Conservation (phyloP, 37 sponge, comb jelly and placozoan genomes). For the Cliona cf. orientalis region DNA sequence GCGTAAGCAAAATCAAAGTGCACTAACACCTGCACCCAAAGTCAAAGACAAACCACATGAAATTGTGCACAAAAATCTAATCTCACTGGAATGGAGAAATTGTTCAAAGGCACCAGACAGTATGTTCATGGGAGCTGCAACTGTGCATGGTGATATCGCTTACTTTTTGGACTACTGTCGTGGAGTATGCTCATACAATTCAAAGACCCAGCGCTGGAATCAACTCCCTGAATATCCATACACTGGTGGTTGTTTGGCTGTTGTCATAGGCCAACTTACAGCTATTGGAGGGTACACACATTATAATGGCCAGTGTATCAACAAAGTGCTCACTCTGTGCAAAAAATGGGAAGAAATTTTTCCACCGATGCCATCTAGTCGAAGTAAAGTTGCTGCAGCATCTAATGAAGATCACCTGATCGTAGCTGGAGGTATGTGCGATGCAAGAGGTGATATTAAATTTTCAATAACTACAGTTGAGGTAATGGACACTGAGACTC, state of each 20-base stretch:
- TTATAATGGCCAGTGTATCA: no score
- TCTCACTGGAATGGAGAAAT: background rate
- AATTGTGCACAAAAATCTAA: no score
- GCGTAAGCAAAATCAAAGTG: background rate
- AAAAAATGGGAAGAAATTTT: conserved; percentile 3
- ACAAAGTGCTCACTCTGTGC: no score
- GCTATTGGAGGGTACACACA: background rate
- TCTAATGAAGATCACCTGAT: background rate
- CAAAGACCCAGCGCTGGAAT: background rate
- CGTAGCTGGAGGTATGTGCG: conserved; percentile 4
- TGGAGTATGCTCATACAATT: background rate
- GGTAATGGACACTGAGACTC: background rate
- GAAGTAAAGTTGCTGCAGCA: background rate
- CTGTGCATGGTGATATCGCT: background rate
- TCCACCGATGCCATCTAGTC: conserved; percentile 10
- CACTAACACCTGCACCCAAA: no score
- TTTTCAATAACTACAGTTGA: conserved; percentile 8
- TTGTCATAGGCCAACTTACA: background rate
- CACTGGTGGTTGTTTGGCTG: background rate
- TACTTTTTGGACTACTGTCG: background rate
- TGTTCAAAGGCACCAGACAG: background rate
- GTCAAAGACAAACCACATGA: no score
- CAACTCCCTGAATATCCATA: background rate
- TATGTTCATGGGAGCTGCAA: background rate
- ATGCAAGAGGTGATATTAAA: background rate